Evolutionary conservation across 1,140 invertebrate genomes (phyloP), one percentile per base, ranked within the genome.

Genomic region (Bilobella aurantiaca): DNA sequence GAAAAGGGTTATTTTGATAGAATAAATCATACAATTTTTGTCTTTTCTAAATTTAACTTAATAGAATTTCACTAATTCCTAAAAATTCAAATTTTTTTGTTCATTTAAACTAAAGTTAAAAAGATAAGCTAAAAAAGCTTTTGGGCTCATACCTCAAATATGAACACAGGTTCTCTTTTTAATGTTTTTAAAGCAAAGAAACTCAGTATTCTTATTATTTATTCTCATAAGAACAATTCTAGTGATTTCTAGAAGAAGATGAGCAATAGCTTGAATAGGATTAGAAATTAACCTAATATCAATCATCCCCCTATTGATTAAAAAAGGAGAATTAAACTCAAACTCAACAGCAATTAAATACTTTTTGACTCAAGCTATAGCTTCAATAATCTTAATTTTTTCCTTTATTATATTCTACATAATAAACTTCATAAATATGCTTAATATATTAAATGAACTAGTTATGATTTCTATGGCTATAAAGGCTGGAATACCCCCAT

Each of bases 121-220:
- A 69, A 71, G 53, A 63, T 73, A 73, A 73, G 71, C 71, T 73
- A 73, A 68, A 70, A 66, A 73, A 73, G 69, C 71, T 73, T 69
- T 37, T 67, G 71, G 71, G 71, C 34, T 71, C 71, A 73, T 73
- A 71, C 67, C 69, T 60, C 71, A 58, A 31, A 62, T 62, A 73
- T 73, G 32, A 56, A 65, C 32, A 58, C n/a, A 32, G 42, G n/a
- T 60, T 57, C 63, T 64, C 58, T 68, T 70, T 70, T 62, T 65
- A 70, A 68, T 70, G 29, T 67, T 70, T 27, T 30, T 70, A 42
- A 70, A 65, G 63, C 30, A 14, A 34, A 56, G 42, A 25, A 31
- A 31, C 29, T n/a, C 67, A 46, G 27, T 64, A 49, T 73, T 71
- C 62, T 32, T 66, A 25, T 58, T 34, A 28, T n/a, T 65, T 56